Evolutionary conservation across 2,113 vertebrate genomes (phyloP), one percentile per base, ranked within the genome.

Genomic region (Pelobates fuscus): DNA sequence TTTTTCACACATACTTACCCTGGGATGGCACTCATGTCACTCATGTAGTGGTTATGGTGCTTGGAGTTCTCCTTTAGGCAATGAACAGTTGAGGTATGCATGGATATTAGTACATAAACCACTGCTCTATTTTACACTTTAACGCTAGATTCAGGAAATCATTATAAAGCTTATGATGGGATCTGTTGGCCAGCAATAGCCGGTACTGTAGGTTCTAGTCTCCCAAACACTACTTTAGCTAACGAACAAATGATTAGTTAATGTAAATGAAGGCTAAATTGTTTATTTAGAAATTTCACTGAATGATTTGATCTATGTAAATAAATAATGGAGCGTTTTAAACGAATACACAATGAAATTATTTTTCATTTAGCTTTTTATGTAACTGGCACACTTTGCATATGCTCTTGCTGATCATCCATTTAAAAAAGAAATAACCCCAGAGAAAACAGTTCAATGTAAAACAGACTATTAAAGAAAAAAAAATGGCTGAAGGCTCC

Each of bases 181-280:
- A n/a, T n/a, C n/a, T n/a, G n/a, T n/a, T n/a, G n/a, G n/a, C n/a
- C n/a, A n/a, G n/a, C n/a, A n/a, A n/a, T n/a, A n/a, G n/a, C n/a
- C n/a, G n/a, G n/a, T n/a, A n/a, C n/a, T n/a, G n/a, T n/a, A n/a
- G n/a, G n/a, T n/a, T n/a, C n/a, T n/a, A n/a, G n/a, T n/a, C n/a
- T n/a, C n/a, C n/a, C n/a, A n/a, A n/a, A n/a, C n/a, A n/a, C n/a
- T n/a, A n/a, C 15, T 57, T 21, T 1, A 57, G 8, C 23, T 57
- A 44, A 77, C 80, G 72, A 71, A 62, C 24, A 11, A 89, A 86
- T 89, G 88, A 88, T 87, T 85, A 85, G 88, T 63, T 75, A 67
- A 83, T 87, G 84, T 84, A 90, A 89, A 90, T 84, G 80, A 84
- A 89, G 86, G 84, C 84, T 85, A 86, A 91, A 89, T 84, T 81